These are phyloP conservation scores for Molorchus minor DNA, from an alignment of 2,888 invertebrate genomes.

Conservation along the genomic window DNA sequence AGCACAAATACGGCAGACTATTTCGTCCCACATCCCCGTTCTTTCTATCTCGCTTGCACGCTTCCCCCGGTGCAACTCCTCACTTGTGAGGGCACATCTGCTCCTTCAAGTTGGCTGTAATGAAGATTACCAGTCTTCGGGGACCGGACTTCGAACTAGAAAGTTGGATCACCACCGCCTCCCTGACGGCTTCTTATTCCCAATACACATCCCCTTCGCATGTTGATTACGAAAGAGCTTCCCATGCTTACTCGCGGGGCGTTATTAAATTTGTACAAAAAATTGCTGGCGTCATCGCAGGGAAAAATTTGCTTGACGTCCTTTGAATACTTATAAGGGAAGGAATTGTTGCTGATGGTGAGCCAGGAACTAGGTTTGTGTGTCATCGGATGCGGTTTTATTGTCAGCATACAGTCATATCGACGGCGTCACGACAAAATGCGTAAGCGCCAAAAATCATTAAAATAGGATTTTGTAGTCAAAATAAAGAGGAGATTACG, in stretches of 20 bases:
- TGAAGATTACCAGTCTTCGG: constrained; percentile 51
- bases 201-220: constrained; percentile 38
- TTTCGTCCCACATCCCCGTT: too few species aligned
- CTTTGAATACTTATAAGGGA: constrained; percentile 13
- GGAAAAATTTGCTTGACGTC: constrained; percentile 11
- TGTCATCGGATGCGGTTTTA: too few species aligned
- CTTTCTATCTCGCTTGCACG: too few species aligned
- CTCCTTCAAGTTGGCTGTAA: constrained; percentile 45
- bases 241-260: constrained; percentile 10
- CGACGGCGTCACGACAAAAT: too few species aligned
- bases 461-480: too few species aligned
- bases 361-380: too few species aligned
- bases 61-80: constrained; percentile 9
- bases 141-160: constrained; percentile 45
- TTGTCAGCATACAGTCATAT: too few species aligned
- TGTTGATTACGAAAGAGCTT: constrained; percentile 28
- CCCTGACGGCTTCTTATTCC: constrained; percentile 35
- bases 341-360: not conserved
- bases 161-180: constrained; percentile 48
- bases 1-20: too few species aligned
- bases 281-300: constrained; percentile 7
- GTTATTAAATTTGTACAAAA: constrained; percentile 31
- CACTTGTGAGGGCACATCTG: constrained; percentile 39
- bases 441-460: too few species aligned
- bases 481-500: too few species aligned